Evolutionary conservation across 2,113 vertebrate genomes (phyloP).

Genomic region (Esox niger): DNA sequence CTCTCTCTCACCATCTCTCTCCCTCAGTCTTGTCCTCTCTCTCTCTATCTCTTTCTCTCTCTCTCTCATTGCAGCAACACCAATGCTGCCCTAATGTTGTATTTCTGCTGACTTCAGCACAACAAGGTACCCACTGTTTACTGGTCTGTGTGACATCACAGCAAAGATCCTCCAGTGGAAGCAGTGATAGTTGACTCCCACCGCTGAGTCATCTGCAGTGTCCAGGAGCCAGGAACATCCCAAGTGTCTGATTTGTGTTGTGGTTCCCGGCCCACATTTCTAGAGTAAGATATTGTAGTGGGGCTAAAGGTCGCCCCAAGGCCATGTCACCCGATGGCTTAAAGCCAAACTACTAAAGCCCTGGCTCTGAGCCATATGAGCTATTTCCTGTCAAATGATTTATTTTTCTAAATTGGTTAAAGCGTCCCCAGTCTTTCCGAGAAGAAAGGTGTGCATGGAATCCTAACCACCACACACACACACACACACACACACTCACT

Average conservation of each 20-base stretch:
- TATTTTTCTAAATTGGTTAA: no score
- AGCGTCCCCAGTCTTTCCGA: no score
- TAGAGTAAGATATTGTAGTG: no score
- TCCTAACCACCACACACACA: no score
- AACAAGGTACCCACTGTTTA: neutral
- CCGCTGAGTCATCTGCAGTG: neutral
- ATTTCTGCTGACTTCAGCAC: constrained; percentile 6
- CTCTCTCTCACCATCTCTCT: neutral
- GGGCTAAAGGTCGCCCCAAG: no score
- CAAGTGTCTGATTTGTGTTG: neutral
- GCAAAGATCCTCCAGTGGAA: neutral
- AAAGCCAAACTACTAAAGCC: no score
- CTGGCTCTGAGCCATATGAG: no score
- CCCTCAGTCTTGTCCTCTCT: neutral
- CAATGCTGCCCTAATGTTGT: constrained; percentile 3
- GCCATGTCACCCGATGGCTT: no score
- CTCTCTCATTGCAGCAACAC: neutral
- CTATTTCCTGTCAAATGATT: no score
- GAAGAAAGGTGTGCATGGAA: no score
- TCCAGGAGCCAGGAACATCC: neutral
- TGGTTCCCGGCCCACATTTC: neutral
- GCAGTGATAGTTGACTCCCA: neutral
- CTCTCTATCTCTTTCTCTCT: neutral
- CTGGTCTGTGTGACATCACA: neutral
- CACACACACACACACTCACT: no score